Evolutionary conservation across 2,797 vertebrate species (phyloP), one percentile per base, ranked within the genome.

Genomic region (Spondyliosoma cantharus): DNA sequence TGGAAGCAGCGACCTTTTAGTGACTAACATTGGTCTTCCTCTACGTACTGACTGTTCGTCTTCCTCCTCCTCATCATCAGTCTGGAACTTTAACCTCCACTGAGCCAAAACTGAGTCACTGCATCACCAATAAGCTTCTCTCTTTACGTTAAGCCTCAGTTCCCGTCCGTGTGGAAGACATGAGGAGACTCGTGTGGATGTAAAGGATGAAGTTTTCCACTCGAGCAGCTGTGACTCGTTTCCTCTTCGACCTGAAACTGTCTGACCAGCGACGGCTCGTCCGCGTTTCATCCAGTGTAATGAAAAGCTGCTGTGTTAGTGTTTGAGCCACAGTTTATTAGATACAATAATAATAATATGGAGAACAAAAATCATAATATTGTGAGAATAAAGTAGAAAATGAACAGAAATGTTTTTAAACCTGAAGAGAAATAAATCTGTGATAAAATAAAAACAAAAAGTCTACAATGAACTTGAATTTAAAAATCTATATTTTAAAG

Each of bases 61-160:
- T 6, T 65, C 46, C 2, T 32, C 61, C 5, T 46, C 61, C 5
- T 46, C 61, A 53, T 61, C 62, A 27, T 69, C 67, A 76, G 52
- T 66, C 15, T 53, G 75, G 65, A 80, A 58, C 75, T 57, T 27
- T 52, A 46, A 71, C 19, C 46, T 50, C 4, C 32, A 8, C 12
- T 61, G 59, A 29, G 79, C 62, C 81, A 76, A 43, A 25, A 5
- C 19, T 61, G 71, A 69, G 58, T 79, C 85, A 68, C 54, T 69
- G 37, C 29, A 32, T 50, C 74, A 60, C 45, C 73, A 59, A 43
- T 24, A 42, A 58, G 50, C 78, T 59, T 64, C 59, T 42, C 24
- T 60, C 32, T 20, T 42, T 32, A n/a, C 56, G 15, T 62, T 63
- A 54, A 50, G 45, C 67, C 64, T 52, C 48, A 49, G 79, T 85